phyloP scores from a whole-genome alignment of 2,113 vertebrate species.

The Passer montanus region DNA sequence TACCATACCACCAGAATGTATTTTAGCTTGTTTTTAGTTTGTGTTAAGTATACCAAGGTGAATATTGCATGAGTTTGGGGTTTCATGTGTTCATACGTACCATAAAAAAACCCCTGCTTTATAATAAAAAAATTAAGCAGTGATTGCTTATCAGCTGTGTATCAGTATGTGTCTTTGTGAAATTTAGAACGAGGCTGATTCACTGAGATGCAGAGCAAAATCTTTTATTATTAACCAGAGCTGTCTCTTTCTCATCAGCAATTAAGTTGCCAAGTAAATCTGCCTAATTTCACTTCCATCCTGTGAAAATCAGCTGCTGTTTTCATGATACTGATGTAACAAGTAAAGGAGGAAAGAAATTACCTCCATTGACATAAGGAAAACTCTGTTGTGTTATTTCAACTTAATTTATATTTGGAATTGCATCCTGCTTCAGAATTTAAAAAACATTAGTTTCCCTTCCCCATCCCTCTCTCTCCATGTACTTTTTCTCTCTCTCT shows the following conservation, averaged over 20 bases:
- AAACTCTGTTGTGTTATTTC: neutral
- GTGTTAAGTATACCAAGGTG: neutral
- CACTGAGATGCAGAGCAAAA: neutral
- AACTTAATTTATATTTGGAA: neutral
- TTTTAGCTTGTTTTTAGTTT: neutral
- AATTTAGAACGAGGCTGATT: neutral
- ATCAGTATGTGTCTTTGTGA: neutral
- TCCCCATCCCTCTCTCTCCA: accelerated
- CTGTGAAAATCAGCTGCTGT: neutral
- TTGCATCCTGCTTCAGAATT: neutral
- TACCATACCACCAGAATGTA: neutral
- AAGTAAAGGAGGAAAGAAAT: neutral
- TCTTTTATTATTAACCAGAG: neutral
- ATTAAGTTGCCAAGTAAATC: neutral
- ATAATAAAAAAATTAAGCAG: neutral
- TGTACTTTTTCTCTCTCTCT: neutral
- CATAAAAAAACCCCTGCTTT: neutral
- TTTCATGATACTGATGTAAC: neutral
- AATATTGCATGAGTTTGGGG: neutral
- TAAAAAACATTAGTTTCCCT: neutral
- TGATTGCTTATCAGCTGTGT: neutral
- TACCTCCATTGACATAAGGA: neutral
- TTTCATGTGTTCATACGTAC: neutral
- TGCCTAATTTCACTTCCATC: neutral
- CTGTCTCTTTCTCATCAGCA: neutral